Base-by-base conservation (phyloP, 2,113 vertebrate genomes). In the Sclerurus mexicanus region DNA sequence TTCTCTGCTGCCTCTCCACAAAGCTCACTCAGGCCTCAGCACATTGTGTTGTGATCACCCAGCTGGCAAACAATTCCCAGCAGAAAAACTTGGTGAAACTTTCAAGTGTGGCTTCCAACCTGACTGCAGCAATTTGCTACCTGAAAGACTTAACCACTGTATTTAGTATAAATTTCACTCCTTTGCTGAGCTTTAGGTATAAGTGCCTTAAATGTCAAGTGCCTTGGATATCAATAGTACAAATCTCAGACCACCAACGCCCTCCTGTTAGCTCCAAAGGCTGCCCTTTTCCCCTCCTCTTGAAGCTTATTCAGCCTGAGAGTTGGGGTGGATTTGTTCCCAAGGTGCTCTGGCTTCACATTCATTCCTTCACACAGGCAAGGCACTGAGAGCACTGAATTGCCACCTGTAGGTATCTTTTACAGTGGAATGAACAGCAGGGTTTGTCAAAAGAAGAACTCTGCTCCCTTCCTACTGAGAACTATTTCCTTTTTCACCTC, bases 391-490 rank as follows among this genome's bases (percentile, higher is more conserved):
- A 95, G 63, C 63, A 33, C 62, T 79, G 75, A 91, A 87, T 37
- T n/a, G 67, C 58, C 74, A 79, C 93, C 69, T 78, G 37, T 28
- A 47, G 40, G 39, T 23, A 69, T 77, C 78, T 83, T 74, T 90
- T 47, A 95, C 58, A 88, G 63, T 46, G 4, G 20, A 39, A 63
- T 6, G 33, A 95, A 76, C 91, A 90, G 89, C 4, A 4, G 40
- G 55, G 87, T 94, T 82, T 87, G 85, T 90, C 67, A 69, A 91
- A 87, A 78, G 87, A 89, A 76, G 71, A 88, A 88, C 59, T 82
- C 50, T 2, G 71, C 55, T 77, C 44, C 71, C 46, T 72, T 88
- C 78, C 93, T 59, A 91, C 75, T 23, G 81, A 87, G 89, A 94
- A 56, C 63, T 49, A 90, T 46, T 82, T 67, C 55, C 39, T 55